Conservation (phyloP, 2,888 invertebrate species). For the Unio pictorum region DNA sequence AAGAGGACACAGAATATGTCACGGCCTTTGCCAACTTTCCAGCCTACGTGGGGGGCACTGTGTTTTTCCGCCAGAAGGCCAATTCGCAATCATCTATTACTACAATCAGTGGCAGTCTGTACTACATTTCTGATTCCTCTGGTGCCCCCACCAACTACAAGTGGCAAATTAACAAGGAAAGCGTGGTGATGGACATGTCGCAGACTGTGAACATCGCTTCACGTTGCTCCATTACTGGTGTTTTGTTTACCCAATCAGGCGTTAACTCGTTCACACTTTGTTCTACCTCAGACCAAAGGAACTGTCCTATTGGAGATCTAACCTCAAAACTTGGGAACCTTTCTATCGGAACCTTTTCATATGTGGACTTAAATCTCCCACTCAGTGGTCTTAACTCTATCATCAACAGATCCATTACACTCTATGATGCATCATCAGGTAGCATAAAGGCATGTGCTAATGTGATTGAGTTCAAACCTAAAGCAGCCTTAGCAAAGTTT, state of each 20-base stretch:
- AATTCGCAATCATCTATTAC: conserved; percentile 26
- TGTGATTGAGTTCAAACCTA: conserved; percentile 72
- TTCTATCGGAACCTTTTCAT: conserved; percentile 25
- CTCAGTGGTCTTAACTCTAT: conserved; percentile 38
- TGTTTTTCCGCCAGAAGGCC: conserved; percentile 45
- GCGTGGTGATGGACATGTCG: conserved; percentile 26
- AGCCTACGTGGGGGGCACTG: conserved; percentile 36
- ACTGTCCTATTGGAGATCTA: conserved; percentile 50
- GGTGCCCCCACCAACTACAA: conserved; percentile 6
- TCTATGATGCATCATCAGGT: conserved; percentile 8
- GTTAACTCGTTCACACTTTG: conserved; percentile 18
- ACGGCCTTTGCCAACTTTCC: conserved; percentile 46
- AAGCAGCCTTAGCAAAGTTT: conserved; percentile 53
- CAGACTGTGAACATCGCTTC: background rate
- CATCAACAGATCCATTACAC: conserved; percentile 35
- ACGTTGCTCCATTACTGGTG: conserved; percentile 29
- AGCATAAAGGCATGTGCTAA: conserved; percentile 78
- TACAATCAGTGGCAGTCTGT: conserved; percentile 40
- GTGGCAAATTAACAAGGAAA: conserved; percentile 37
- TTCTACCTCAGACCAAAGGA: conserved; percentile 14
- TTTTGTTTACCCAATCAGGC: conserved; percentile 30
- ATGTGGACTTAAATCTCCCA: conserved; percentile 43
- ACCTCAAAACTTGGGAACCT: conserved; percentile 44
- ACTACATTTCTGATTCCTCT: conserved; percentile 17
- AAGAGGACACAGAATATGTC: conserved; percentile 28